Conservation (phyloP, 2,888 invertebrate species). For the Charanyca ferruginea region DNA sequence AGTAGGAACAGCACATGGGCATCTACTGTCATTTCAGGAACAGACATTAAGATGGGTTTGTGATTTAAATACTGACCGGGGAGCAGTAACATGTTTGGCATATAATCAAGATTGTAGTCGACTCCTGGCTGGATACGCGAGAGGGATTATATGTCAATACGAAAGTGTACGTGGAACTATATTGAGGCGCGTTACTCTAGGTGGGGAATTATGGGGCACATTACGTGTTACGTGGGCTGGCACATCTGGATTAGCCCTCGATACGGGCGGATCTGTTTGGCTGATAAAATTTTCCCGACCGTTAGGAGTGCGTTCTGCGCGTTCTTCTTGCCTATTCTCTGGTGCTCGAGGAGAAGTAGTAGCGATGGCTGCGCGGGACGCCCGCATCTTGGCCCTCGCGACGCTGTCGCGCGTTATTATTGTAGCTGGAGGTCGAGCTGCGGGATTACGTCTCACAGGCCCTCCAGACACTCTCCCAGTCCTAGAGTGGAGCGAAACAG, state of each 20-base stretch:
- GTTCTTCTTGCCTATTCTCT: conserved; percentile 98
- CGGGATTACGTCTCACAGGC: conserved; percentile 92
- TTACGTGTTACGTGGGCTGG: conserved; percentile 88
- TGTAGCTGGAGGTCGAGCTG: conserved; percentile 85
- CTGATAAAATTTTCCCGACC: conserved; percentile 97
- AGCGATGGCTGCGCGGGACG: conserved; percentile 85
- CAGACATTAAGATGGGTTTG: conserved; percentile 98
- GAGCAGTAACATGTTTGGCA: conserved; percentile 95
- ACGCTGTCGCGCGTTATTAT: conserved; percentile 96
- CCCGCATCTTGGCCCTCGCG: conserved; percentile 96
- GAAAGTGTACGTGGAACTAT: conserved; percentile 93
- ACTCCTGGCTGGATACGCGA: conserved; percentile 93
- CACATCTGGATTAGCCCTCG: conserved; percentile 91
- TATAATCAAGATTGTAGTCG: conserved; percentile 97
- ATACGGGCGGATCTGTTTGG: conserved; percentile 99
- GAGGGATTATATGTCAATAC: conserved; percentile 97
- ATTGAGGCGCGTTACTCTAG: conserved; percentile 85
- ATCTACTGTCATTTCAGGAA: conserved; percentile 94
- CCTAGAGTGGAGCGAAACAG: conserved; percentile 95
- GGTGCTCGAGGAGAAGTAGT: conserved; percentile 97
- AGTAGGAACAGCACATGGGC: conserved; percentile 98
- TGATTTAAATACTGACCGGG: conserved; percentile 92
- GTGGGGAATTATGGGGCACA: conserved; percentile 88
- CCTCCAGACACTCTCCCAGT: conserved; percentile 96
- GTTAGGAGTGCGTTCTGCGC: conserved; percentile 96